These are phyloP conservation scores for Apantesis nais DNA, from an alignment of 2,888 invertebrate genomes.

Conservation along the genomic window DNA sequence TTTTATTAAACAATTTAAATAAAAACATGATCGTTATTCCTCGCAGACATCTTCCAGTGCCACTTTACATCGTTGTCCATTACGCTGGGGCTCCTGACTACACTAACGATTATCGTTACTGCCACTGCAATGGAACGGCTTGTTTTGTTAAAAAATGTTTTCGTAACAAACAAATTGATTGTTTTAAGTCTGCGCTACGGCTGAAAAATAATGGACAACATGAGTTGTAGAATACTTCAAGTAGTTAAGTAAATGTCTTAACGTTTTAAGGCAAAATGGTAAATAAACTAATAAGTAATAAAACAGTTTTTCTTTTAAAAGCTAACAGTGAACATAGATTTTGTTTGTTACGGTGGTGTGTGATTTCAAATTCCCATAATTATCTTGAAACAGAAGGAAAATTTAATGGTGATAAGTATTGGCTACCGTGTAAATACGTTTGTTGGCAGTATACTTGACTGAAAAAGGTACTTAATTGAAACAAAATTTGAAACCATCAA, in stretches of 20 bases:
- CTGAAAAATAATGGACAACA: constrained; percentile 8
- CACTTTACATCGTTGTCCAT: constrained; percentile 27
- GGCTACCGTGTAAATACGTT: too few species aligned
- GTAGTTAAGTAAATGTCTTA: background rate
- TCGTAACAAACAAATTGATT: constrained; percentile 37
- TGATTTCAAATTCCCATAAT: too few species aligned
- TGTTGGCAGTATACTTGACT: background rate
- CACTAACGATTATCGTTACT: constrained; percentile 50
- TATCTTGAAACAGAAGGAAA: too few species aligned
- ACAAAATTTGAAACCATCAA: too few species aligned
- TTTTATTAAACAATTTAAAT: background rate
- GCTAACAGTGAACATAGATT: background rate
- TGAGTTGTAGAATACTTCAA: background rate
- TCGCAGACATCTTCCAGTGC: constrained; percentile 20
- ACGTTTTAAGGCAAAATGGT: background rate
- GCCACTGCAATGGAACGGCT: constrained; percentile 38
- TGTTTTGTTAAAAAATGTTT: constrained; percentile 41
- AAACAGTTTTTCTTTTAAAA: too few species aligned
- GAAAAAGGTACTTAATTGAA: too few species aligned
- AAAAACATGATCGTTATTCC: constrained; percentile 9
- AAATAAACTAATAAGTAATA: too few species aligned
- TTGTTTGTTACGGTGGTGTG: too few species aligned
- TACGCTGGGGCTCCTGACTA: constrained; percentile 24
- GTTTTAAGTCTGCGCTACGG: constrained; percentile 32
- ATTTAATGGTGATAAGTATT: too few species aligned